Evolutionary conservation across 2,888 invertebrate species (phyloP).

Genomic region (Junonia oenone): DNA sequence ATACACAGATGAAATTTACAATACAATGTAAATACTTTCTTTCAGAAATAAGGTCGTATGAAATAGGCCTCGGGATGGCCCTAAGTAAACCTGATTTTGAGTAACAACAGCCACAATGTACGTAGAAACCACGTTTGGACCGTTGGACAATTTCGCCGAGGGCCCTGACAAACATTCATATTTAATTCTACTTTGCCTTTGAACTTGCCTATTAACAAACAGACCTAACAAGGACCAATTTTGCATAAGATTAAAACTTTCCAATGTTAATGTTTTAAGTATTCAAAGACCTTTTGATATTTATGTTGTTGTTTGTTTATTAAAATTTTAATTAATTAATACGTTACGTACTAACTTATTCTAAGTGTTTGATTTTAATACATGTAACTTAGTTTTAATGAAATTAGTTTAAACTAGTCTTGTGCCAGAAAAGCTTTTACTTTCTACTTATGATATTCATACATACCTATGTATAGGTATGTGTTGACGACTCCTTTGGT

Average conservation of each 20-base stretch:
- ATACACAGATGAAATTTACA: constrained; percentile 62
- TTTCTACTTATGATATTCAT: no score
- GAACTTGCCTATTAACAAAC: constrained; percentile 56
- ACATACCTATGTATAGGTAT: no score
- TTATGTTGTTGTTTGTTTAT: background rate
- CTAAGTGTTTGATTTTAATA: background rate
- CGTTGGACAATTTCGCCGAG: constrained; percentile 54
- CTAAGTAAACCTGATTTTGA: constrained; percentile 64
- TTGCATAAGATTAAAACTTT: constrained; percentile 36
- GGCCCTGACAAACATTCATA: constrained; percentile 71
- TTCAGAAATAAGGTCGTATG: constrained; percentile 56
- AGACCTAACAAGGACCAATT: constrained; percentile 49
- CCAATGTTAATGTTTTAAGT: constrained; percentile 24
- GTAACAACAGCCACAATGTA: constrained; percentile 51
- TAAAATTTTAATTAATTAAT: constrained; percentile 1
- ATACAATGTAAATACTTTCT: constrained; percentile 73
- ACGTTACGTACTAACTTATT: background rate
- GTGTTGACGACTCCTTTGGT: no score
- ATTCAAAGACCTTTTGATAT: constrained; percentile 14
- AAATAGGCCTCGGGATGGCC: constrained; percentile 58
- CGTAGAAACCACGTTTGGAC: constrained; percentile 58
- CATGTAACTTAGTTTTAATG: background rate
- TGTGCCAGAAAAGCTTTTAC: no score
- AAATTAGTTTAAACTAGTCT: background rate
- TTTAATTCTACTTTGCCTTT: constrained; percentile 63